Percentiles rank a stretch among this genome's conserved stretches.
These are phyloP conservation scores for Epizoanthus illoricatus DNA, from an alignment of 92 coral and sea anemone genomes.

Conservation along the genomic window DNA sequence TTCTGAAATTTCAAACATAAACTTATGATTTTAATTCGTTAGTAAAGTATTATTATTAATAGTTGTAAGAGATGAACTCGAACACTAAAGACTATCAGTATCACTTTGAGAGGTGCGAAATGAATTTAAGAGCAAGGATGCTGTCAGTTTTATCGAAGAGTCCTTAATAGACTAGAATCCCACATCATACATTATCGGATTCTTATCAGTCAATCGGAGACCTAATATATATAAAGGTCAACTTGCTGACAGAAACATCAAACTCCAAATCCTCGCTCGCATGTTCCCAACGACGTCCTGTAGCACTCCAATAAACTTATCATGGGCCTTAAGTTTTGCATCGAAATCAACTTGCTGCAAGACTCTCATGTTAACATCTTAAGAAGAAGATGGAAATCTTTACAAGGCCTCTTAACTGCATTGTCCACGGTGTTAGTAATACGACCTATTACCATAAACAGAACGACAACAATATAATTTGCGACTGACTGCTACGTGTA, in stretches of 20 bases:
- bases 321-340: background rate
- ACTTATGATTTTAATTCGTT: too few species aligned
- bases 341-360: background rate
- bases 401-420: background rate
- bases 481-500: background rate
- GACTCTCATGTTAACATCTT: background rate
- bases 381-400: background rate
- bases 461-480: background rate
- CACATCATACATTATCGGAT: background rate
- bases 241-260: background rate
- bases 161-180: too few species aligned
- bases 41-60: too few species aligned
- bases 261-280: background rate
- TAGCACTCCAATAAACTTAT: background rate
- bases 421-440: background rate
- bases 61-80: too few species aligned
- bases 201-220: background rate
- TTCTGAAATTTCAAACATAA: too few species aligned
- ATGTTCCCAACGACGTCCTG: background rate
- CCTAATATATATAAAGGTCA: constrained; percentile 2
- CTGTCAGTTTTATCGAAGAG: background rate
- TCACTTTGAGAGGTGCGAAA: too few species aligned
- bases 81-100: too few species aligned
- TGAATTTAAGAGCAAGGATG: too few species aligned
- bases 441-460: background rate